Conservation (phyloP, 2,888 invertebrate genomes). For the Epiblema foenella region DNA sequence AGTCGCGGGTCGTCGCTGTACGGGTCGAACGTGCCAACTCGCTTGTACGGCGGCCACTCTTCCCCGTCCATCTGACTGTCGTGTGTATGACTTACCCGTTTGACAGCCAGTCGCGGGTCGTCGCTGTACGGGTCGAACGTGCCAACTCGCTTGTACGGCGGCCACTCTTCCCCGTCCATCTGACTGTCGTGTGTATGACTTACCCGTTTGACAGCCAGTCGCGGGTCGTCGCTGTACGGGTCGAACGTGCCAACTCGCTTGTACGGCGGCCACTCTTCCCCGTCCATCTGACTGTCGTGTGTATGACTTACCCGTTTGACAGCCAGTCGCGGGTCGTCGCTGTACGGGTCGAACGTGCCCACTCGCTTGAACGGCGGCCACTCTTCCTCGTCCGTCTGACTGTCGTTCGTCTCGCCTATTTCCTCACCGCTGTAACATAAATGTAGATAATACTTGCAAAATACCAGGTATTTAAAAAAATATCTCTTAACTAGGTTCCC, state of each 20-base stretch:
- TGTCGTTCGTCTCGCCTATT: conserved; percentile 77
- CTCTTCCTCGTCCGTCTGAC: conserved; percentile 91
- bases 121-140: conserved; percentile 99
- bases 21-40: conserved; percentile 98
- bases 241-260: conserved; percentile 97
- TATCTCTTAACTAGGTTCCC: no score
- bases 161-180: conserved; percentile 96
- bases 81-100: no score
- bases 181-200: no score
- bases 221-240: conserved; percentile 98
- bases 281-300: no score
- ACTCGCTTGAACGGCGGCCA: conserved; percentile 98
- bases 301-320: conserved; percentile 88
- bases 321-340: conserved; percentile 96
- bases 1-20: conserved; percentile 98
- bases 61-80: conserved; percentile 93
- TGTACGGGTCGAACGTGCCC: conserved; percentile 98
- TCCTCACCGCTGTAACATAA: conserved; percentile 79
- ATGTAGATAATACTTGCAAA: neutral
- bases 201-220: conserved; percentile 89
- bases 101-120: conserved; percentile 94
- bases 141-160: conserved; percentile 97
- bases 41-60: conserved; percentile 98
- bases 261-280: conserved; percentile 98
- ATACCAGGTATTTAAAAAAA: no score